phyloP scores from a whole-genome alignment of 2,888 invertebrate genomes.

The Diarsia rubi region DNA sequence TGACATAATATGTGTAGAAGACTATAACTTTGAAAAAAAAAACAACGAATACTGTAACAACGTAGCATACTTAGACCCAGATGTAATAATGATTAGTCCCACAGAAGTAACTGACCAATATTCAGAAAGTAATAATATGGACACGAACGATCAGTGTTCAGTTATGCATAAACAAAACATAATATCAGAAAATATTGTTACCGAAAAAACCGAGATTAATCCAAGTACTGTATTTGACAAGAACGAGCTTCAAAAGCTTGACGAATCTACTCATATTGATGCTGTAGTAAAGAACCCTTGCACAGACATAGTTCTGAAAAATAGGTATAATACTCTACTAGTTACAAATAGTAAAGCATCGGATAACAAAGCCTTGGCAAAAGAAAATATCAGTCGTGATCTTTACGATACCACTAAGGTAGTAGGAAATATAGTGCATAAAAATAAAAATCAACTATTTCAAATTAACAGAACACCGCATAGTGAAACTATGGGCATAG shows the following conservation, averaged over 20 bases:
- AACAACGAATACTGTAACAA: background rate
- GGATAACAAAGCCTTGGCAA: background rate
- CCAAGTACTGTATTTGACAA: background rate
- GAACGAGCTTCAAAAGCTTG: background rate
- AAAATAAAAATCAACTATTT: background rate
- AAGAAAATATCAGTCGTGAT: background rate
- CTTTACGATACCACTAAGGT: background rate
- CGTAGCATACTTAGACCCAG: background rate
- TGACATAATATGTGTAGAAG: constrained; percentile 23
- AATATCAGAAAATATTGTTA: background rate
- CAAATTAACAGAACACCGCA: background rate
- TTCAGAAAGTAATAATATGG: background rate
- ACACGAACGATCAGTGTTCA: background rate
- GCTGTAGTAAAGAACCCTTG: background rate
- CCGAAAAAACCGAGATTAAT: constrained; percentile 9
- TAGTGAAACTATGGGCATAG: background rate
- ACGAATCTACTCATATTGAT: background rate
- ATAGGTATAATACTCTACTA: background rate
- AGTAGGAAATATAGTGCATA: background rate
- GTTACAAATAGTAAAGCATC: background rate
- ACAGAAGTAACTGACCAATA: background rate
- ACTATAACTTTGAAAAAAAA: constrained; percentile 11
- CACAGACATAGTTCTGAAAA: background rate
- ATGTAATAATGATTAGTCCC: constrained; percentile 12
- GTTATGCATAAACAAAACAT: background rate